phyloP scores from a whole-genome alignment of 2,113 vertebrate genomes.

The Ceuthmochares aereus region DNA sequence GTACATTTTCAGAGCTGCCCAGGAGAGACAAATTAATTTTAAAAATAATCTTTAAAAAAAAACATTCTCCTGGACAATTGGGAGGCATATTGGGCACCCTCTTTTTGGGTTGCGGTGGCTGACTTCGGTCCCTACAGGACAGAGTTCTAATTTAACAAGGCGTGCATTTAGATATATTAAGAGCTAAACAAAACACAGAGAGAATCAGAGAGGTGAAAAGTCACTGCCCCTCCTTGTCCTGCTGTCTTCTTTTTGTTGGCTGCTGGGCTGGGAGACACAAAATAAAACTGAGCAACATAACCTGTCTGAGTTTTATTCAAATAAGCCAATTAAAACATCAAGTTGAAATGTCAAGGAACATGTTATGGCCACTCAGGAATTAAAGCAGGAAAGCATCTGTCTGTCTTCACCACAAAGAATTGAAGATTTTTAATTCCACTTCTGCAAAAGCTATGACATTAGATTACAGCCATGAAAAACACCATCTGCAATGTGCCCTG shows the following conservation, averaged over 20 bases:
- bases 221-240: slow-evolving; percentile 63
- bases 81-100: not conserved
- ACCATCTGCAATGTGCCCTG: slow-evolving; percentile 26
- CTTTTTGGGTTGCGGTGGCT: not conserved
- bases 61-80: not conserved
- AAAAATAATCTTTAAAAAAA: not conserved
- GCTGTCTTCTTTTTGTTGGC: slow-evolving; percentile 72
- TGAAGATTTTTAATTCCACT: slow-evolving; percentile 55
- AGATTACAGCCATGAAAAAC: slow-evolving; percentile 65
- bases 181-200: slow-evolving; percentile 56
- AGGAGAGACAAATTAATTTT: not conserved
- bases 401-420: slow-evolving; percentile 71
- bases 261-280: slow-evolving; percentile 57
- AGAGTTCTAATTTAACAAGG: slow-evolving; percentile 50
- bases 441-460: slow-evolving; percentile 49
- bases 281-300: slow-evolving; percentile 64
- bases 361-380: slow-evolving; percentile 72
- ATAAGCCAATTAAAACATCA: slow-evolving; percentile 78
- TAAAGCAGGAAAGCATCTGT: slow-evolving; percentile 74
- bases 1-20: not conserved
- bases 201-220: slow-evolving; percentile 62
- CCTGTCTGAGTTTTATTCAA: slow-evolving; percentile 79
- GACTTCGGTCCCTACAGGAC: not conserved
- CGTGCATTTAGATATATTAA: slow-evolving; percentile 71
- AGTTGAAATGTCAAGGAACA: slow-evolving; percentile 67